phyloP scores from a whole-genome alignment of 1,140 invertebrate species.

The Dolichoris vasculosae region DNA sequence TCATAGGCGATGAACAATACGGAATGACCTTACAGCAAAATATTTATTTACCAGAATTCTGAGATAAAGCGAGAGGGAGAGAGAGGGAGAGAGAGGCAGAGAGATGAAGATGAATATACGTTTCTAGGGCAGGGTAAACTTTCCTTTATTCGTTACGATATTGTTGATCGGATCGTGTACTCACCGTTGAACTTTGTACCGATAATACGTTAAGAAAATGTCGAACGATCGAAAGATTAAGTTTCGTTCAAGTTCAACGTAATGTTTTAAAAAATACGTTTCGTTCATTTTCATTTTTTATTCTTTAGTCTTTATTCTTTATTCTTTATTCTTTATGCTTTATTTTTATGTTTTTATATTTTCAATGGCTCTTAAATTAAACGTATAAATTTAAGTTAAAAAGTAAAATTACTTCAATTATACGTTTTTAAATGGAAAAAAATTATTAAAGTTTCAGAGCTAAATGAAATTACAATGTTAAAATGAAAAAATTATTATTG shows the following conservation, averaged over 20 bases:
- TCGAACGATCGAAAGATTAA: neutral
- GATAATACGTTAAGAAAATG: neutral
- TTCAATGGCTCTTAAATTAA: too few species aligned
- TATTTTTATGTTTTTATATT: too few species aligned
- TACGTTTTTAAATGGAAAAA: too few species aligned
- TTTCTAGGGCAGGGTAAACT: neutral
- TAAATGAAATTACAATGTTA: neutral
- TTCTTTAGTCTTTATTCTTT: too few species aligned
- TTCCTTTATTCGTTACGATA: neutral
- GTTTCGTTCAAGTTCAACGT: neutral
- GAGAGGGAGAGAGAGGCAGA: neutral
- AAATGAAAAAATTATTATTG: neutral
- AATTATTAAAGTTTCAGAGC: neutral
- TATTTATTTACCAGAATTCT: neutral
- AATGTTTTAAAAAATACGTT: neutral
- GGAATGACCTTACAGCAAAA: neutral
- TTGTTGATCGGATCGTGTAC: neutral
- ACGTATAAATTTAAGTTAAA: neutral
- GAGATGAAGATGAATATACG: neutral
- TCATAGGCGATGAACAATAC: slow-evolving; percentile 3
- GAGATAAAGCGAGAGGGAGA: neutral
- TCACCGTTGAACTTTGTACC: neutral
- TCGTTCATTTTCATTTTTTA: too few species aligned
- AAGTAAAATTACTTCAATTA: neutral
- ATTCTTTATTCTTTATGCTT: too few species aligned